phyloP scores from a whole-genome alignment of 2,113 vertebrate genomes.

The Antechinus stuartii region DNA sequence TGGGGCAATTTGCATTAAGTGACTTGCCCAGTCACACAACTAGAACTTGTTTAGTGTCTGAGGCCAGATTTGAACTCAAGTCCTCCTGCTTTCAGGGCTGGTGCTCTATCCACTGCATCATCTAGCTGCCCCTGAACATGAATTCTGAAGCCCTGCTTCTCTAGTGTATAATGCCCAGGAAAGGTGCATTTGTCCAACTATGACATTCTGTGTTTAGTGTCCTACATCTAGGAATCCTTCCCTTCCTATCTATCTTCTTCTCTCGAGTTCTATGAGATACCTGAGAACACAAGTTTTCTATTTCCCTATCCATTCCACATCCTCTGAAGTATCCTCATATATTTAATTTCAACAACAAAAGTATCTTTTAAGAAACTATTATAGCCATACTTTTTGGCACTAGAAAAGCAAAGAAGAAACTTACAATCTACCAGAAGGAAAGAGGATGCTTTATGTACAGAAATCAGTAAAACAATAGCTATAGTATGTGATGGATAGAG shows the following conservation, averaged over 20 bases:
- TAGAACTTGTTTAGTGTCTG: too few relatives aligned
- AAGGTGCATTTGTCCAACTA: neutral
- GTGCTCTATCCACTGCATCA: too few relatives aligned
- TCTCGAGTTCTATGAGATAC: neutral
- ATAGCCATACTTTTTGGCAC: neutral
- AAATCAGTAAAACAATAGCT: neutral
- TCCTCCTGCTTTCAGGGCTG: too few relatives aligned
- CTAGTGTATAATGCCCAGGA: neutral
- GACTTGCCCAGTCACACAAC: too few relatives aligned
- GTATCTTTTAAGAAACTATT: neutral
- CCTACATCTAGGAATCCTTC: neutral
- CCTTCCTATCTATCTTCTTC: neutral
- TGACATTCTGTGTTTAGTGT: neutral
- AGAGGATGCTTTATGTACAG: neutral
- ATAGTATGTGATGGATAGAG: neutral
- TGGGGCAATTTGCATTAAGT: too few relatives aligned
- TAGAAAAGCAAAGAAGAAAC: neutral
- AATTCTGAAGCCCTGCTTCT: neutral
- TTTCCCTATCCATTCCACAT: accelerated
- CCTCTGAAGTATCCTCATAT: neutral
- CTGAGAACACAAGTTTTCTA: neutral
- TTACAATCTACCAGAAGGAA: neutral
- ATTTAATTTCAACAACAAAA: neutral
- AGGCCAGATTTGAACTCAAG: too few relatives aligned
- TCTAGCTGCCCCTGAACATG: neutral